Base-by-base conservation (phyloP, 2,888 invertebrate genomes). In the Lissonota sp. region DNA sequence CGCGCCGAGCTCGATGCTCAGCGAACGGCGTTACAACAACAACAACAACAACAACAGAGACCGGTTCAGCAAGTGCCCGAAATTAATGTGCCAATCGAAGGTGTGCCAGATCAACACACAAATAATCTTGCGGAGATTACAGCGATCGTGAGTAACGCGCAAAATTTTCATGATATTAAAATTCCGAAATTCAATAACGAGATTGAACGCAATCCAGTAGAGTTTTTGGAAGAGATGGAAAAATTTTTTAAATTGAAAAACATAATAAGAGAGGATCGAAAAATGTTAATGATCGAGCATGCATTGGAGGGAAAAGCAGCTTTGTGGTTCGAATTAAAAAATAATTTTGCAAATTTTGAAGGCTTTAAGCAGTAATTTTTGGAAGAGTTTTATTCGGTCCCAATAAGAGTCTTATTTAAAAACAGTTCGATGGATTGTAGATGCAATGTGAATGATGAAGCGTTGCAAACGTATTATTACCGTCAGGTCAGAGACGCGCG, bases 401-500 rank as follows among this genome's bases (percentile, higher is more conserved):
- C 80, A 7, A 62, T 63, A 10, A 55, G 46, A 16, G 57, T 72
- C 0, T 40, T 55, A 55, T 64, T 73, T 49, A 80, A 77, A 63
- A 72, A 70, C 10, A 42, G 40, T 3, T 80, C 76, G 77, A 46
- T 64, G 10, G 72, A 63, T 0, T 60, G 72, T 10, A 14, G 49
- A 55, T 80, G 51, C 37, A 44, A 51, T 42, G 8, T 55, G 0
- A 26, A 66, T 6, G 46, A 69, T 2, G 63, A 63, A 5, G 57
- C 62, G 5, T 14, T 70, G 6, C 67, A 76, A 40, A 67, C 42
- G 3, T 76, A 72, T 62, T 71, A 44, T 64, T 80, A 75, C 42
- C 40, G 37, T 0, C 80, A 80, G 58, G 4, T 75, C 4, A 70
- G 74, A 46, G 70, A 78, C 16, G 67, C 76, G n/a, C 64, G 63